Evolutionary conservation across 2,113 vertebrate species (phyloP).

Genomic region (Calyptomena viridis): DNA sequence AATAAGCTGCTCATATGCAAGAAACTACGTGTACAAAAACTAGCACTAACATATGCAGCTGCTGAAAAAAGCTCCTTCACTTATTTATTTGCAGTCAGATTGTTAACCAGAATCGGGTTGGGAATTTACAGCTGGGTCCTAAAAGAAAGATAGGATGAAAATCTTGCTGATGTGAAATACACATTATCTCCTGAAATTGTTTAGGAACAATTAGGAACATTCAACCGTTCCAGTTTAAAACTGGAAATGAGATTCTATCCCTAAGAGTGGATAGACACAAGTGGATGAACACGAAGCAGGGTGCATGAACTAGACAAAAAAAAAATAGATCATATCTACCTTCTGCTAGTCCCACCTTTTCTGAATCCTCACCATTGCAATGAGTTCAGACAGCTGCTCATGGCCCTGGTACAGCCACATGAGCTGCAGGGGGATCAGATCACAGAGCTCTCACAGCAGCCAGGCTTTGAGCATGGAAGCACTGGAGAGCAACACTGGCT

Average conservation of each 20-base stretch:
- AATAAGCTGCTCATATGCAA: not conserved
- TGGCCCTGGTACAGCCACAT: not conserved
- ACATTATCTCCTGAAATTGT: not conserved
- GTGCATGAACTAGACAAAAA: not conserved
- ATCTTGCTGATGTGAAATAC: not conserved
- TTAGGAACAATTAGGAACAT: not conserved
- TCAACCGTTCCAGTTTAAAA: not conserved
- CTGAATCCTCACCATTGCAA: not conserved
- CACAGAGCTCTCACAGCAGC: rapidly evolving
- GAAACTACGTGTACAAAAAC: not conserved
- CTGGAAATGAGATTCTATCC: not conserved
- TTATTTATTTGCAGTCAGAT: not conserved
- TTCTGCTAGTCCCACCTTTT: not conserved
- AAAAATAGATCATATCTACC: not conserved
- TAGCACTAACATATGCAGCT: not conserved
- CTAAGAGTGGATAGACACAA: not conserved
- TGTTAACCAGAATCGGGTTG: not conserved
- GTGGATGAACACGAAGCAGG: not conserved
- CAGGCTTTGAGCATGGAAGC: not conserved
- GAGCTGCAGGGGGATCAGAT: not conserved
- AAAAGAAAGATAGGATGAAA: not conserved
- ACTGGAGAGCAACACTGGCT: not conserved
- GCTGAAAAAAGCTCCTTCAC: not conserved
- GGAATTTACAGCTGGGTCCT: not conserved
- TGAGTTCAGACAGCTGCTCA: not conserved